Evolutionary conservation across 1,140 invertebrate genomes (phyloP).

Genomic region (Trissolcus basalis): DNA sequence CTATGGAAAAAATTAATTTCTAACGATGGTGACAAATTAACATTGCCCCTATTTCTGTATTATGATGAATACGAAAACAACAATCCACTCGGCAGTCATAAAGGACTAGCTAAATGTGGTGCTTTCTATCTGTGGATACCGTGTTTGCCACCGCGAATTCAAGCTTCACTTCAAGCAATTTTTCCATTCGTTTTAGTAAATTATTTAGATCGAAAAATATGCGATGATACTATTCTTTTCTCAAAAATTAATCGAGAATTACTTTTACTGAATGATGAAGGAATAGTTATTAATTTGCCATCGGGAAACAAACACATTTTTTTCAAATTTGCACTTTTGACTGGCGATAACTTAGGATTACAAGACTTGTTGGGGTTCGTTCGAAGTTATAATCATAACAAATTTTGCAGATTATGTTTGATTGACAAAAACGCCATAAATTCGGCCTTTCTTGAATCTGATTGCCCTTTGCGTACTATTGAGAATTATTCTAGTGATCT

Average conservation of each 20-base stretch:
- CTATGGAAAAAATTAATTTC: constrained; percentile 12
- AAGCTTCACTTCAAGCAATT: no score
- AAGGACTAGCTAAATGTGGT: no score
- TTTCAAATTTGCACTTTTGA: constrained; percentile 58
- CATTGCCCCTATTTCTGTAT: no score
- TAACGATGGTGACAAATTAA: no score
- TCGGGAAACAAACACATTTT: constrained; percentile 37
- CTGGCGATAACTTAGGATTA: constrained; percentile 67
- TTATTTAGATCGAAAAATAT: neutral
- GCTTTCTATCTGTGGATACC: no score
- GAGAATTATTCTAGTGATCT: constrained; percentile 8
- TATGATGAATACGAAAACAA: no score
- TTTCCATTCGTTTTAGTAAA: no score
- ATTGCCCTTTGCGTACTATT: constrained; percentile 18
- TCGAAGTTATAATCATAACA: constrained; percentile 57
- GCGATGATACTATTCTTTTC: constrained; percentile 55
- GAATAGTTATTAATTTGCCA: constrained; percentile 50
- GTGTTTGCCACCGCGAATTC: no score
- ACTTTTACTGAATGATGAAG: constrained; percentile 50
- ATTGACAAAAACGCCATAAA: constrained; percentile 45
- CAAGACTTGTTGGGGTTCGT: constrained; percentile 63
- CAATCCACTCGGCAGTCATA: no score
- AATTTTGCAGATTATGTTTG: constrained; percentile 63
- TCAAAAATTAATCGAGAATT: constrained; percentile 57
- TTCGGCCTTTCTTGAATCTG: constrained; percentile 37